A percentile compares a stretch with the other conserved stretches of the same genome.
Conservation (phyloP, 2,113 vertebrate genomes). For the Pica pica region DNA sequence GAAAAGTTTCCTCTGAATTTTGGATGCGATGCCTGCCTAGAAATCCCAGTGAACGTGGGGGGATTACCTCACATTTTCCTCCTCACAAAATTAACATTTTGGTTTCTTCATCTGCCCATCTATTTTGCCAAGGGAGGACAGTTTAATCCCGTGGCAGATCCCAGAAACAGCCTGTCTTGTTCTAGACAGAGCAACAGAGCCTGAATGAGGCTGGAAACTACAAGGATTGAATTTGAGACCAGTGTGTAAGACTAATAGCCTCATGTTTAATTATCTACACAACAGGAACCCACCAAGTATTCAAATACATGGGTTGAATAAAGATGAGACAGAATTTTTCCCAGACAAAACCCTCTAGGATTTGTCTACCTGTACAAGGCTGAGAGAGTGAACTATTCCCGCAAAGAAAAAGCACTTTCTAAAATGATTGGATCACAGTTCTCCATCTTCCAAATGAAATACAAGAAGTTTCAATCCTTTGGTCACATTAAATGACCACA, state of each 20-base stretch:
- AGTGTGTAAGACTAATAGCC: not conserved
- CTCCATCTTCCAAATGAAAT: not conserved
- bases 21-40: not conserved
- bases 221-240: not conserved
- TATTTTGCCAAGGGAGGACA: not conserved
- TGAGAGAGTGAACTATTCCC: not conserved
- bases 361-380: not conserved
- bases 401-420: not conserved
- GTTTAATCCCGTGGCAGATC: not conserved
- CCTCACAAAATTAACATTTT: not conserved
- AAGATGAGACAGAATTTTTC: not conserved
- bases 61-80: not conserved
- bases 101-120: not conserved
- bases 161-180: not conserved
- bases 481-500: not conserved
- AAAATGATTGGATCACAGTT: fast-evolving
- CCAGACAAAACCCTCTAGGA: not conserved
- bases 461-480: not conserved
- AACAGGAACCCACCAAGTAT: not conserved
- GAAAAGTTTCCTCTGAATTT: not conserved
- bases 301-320: not conserved
- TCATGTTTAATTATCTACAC: not conserved
- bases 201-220: not conserved
- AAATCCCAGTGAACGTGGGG: not conserved
- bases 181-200: not conserved